Conservation (phyloP, 2,113 vertebrate species). For the Saimiri boliviensis region DNA sequence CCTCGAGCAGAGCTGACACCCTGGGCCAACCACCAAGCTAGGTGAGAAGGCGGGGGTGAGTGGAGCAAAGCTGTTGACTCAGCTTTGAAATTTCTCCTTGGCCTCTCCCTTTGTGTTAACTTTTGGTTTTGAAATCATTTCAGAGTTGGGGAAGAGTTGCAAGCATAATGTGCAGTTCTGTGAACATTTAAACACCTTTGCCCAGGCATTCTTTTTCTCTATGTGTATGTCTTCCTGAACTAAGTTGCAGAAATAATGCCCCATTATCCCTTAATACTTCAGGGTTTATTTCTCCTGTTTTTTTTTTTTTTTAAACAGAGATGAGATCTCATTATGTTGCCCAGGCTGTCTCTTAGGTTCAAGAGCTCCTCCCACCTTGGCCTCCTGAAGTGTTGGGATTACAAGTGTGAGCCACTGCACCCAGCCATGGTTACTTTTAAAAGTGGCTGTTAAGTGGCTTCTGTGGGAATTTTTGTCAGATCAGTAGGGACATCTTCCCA, state of each 20-base stretch:
- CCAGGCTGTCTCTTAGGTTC: background rate
- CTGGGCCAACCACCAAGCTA: too few relatives aligned
- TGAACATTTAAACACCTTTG: background rate
- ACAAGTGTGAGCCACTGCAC: background rate
- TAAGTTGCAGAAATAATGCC: background rate
- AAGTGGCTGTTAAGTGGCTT: background rate
- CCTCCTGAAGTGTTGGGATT: background rate
- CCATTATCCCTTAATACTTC: background rate
- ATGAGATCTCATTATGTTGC: background rate
- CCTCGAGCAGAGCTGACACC: background rate
- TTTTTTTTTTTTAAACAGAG: background rate
- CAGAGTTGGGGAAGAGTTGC: background rate
- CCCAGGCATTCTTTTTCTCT: background rate
- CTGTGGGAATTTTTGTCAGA: background rate
- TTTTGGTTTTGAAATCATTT: slow-evolving; percentile 12
- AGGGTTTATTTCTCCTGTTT: background rate
- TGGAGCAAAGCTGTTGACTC: background rate
- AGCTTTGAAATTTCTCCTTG: background rate
- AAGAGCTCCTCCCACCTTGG: background rate
- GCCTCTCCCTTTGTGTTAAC: background rate
- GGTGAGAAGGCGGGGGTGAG: background rate
- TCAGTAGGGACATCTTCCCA: background rate
- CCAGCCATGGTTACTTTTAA: background rate
- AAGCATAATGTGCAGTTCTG: too few relatives aligned
- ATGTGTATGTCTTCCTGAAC: background rate